Evolutionary conservation across 2,888 invertebrate genomes (phyloP).

Genomic region (Atherix ibis): DNA sequence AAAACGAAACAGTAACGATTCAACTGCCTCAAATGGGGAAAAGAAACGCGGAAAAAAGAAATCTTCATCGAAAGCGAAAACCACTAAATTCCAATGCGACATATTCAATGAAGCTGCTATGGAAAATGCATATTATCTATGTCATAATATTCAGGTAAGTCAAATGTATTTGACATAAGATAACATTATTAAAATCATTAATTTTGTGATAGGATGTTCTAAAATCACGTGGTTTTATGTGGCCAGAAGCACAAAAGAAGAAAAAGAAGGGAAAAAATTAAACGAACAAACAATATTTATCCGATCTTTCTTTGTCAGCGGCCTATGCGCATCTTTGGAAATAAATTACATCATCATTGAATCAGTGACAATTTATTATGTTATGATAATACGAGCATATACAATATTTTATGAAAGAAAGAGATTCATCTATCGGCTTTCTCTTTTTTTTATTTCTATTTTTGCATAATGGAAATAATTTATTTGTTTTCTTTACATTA

Average conservation of each 20-base stretch:
- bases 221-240: slow-evolving; percentile 72
- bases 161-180: not conserved
- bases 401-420: too few species aligned
- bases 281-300: too few species aligned
- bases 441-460: too few species aligned
- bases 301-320: too few species aligned
- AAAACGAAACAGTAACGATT: slow-evolving; percentile 40
- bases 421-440: too few species aligned
- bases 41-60: slow-evolving; percentile 35
- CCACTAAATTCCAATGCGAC: slow-evolving; percentile 58
- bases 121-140: slow-evolving; percentile 87
- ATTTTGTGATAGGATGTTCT: slow-evolving; percentile 49
- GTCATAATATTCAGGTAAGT: slow-evolving; percentile 74
- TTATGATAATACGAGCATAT: too few species aligned
- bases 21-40: slow-evolving; percentile 25
- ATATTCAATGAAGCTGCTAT: slow-evolving; percentile 80
- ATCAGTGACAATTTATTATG: too few species aligned
- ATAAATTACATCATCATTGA: too few species aligned
- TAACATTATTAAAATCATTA: not conserved
- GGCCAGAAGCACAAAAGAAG: slow-evolving; percentile 75
- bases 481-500: too few species aligned
- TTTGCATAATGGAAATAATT: too few species aligned
- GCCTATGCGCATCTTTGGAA: too few species aligned
- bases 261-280: slow-evolving; percentile 61
- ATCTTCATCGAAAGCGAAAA: slow-evolving; percentile 33